These are phyloP conservation scores for Amphipyra tragopoginis DNA, from an alignment of 2,888 invertebrate species.

Conservation along the genomic window DNA sequence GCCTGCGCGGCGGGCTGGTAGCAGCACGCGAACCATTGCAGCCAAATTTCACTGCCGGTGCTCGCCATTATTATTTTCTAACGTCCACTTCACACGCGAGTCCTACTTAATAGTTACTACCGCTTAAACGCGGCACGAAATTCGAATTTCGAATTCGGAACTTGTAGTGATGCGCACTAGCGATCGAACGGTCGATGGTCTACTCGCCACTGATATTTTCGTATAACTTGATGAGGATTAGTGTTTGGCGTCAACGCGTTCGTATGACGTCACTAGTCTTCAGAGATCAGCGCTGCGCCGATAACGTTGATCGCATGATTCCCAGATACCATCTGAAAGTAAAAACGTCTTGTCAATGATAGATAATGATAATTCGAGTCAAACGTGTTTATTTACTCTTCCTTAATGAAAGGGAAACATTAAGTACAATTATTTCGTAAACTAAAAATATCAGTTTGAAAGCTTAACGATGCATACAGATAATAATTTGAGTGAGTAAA, in stretches of 20 bases:
- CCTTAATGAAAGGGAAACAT: conserved; percentile 29
- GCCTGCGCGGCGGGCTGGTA: conserved; percentile 94
- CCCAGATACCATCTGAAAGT: conserved; percentile 81
- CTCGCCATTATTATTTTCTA: conserved; percentile 89
- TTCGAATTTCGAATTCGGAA: conserved; percentile 51
- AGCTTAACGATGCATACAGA: conserved; percentile 19
- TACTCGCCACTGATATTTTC: conserved; percentile 61
- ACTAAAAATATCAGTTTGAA: conserved; percentile 1
- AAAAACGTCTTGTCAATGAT: conserved; percentile 62
- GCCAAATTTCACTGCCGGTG: conserved; percentile 95
- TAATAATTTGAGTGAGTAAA: conserved; percentile 18
- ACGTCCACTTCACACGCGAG: conserved; percentile 71
- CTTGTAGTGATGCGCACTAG: conserved; percentile 59
- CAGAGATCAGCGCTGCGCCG: conserved; percentile 75
- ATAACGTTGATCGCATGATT: conserved; percentile 83
- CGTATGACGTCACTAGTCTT: conserved; percentile 61
- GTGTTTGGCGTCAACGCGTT: conserved; percentile 53
- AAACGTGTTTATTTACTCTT: conserved; percentile 54
- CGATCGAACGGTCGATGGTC: conserved; percentile 63
- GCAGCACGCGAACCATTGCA: conserved; percentile 98
- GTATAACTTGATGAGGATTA: conserved; percentile 45
- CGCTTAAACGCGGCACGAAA: conserved; percentile 62
- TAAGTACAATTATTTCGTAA: background rate
- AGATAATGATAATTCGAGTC: conserved; percentile 50
- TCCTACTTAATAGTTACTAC: conserved; percentile 55